phyloP scores from a whole-genome alignment of 2,113 vertebrate species.

The Orientallactaga bullata region DNA sequence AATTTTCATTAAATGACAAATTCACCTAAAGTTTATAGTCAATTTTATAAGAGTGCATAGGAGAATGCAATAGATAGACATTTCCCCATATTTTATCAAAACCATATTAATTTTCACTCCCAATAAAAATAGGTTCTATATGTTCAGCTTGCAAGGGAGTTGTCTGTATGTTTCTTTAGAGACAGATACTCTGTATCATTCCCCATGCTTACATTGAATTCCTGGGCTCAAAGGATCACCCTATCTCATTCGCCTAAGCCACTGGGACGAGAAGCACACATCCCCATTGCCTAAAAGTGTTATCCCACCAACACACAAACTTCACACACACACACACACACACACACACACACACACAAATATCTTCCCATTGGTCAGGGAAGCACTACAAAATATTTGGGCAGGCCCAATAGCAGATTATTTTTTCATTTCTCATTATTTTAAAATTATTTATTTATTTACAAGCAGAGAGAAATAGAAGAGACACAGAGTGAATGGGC shows the following conservation, averaged over 20 bases:
- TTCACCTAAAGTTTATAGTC: not conserved
- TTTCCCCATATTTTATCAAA: not conserved
- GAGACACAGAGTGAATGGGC: too few species aligned
- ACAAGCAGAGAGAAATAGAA: too few species aligned
- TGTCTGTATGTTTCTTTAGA: not conserved
- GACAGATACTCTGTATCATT: not conserved
- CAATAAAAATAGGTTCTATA: not conserved
- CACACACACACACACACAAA: not conserved
- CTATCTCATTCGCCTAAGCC: not conserved
- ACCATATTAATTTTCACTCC: not conserved
- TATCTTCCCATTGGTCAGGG: not conserved
- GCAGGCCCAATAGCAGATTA: not conserved
- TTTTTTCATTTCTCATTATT: too few species aligned
- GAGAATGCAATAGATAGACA: not conserved
- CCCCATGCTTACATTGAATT: not conserved
- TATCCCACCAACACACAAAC: not conserved
- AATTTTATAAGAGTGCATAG: not conserved
- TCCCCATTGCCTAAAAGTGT: not conserved
- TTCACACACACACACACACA: not conserved
- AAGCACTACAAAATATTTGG: not conserved
- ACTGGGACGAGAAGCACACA: not conserved
- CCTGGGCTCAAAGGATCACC: not conserved
- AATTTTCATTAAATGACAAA: not conserved
- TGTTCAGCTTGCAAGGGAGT: not conserved
- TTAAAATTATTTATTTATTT: too few species aligned